phyloP scores from a whole-genome alignment of 2,888 invertebrate species.

The Drosophila anomalipes region DNA sequence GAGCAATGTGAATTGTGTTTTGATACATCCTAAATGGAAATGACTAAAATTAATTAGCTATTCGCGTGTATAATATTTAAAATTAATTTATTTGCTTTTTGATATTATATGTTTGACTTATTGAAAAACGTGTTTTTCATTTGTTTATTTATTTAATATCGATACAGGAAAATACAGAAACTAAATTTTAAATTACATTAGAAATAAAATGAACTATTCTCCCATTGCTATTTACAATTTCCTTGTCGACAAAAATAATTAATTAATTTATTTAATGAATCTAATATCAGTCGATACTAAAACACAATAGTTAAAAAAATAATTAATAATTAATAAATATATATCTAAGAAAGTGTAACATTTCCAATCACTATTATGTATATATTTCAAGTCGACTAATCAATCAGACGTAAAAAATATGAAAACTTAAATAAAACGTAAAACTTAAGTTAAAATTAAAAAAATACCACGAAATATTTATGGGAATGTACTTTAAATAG shows the following conservation, averaged over 20 bases:
- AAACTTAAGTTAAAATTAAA: neutral
- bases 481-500: neutral
- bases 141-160: neutral
- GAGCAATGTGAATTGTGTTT: neutral
- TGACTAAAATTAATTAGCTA: neutral
- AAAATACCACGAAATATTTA: neutral
- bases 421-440: neutral
- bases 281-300: too few relatives aligned
- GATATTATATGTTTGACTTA: neutral
- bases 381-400: neutral
- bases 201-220: too few relatives aligned
- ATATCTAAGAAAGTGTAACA: too few relatives aligned
- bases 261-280: neutral
- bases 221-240: slow-evolving; percentile 41
- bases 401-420: neutral
- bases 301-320: too few relatives aligned
- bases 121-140: neutral
- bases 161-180: neutral
- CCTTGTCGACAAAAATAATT: slow-evolving; percentile 21
- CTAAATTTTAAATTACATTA: too few relatives aligned
- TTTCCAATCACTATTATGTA: neutral
- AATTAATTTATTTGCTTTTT: slow-evolving; percentile 1
- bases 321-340: too few relatives aligned
- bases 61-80: neutral
- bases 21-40: neutral